Evolutionary conservation across 2,888 invertebrate species (phyloP).

Genomic region (Apotomis betuletana): DNA sequence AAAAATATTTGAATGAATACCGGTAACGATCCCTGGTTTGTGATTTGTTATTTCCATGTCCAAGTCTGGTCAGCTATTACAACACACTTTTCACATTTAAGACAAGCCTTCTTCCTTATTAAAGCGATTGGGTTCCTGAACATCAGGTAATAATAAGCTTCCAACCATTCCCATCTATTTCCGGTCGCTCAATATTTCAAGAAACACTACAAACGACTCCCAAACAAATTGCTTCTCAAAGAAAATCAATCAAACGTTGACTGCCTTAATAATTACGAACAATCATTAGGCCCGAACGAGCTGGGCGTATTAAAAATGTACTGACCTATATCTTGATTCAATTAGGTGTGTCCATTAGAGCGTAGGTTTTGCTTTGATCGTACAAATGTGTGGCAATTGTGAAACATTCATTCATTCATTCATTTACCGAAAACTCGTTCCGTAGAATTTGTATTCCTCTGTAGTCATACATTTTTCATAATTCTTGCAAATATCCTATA

Average conservation of each 20-base stretch:
- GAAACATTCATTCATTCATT: too few species aligned
- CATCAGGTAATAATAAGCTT: not conserved
- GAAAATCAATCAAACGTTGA: slow-evolving; percentile 30
- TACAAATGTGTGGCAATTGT: slow-evolving; percentile 24
- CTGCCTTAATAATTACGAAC: slow-evolving; percentile 26
- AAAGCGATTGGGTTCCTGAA: not conserved
- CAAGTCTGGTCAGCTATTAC: too few species aligned
- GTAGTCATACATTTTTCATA: too few species aligned
- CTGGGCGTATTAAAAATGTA: slow-evolving; percentile 32
- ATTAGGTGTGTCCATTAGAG: slow-evolving; percentile 32
- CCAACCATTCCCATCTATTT: not conserved
- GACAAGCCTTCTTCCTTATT: too few species aligned
- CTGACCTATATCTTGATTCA: slow-evolving; percentile 33
- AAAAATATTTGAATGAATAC: too few species aligned
- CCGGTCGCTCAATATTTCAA: slow-evolving; percentile 2
- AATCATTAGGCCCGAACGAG: slow-evolving; percentile 20
- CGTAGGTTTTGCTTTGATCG: slow-evolving; percentile 27
- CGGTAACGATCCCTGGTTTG: too few species aligned
- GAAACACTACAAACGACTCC: slow-evolving; percentile 9
- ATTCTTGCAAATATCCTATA: too few species aligned
- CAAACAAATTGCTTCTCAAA: slow-evolving; percentile 16
- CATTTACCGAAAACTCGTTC: too few species aligned
- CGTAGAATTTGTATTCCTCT: too few species aligned
- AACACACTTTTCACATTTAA: too few species aligned
- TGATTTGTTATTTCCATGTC: too few species aligned